Evolutionary conservation across 2,888 invertebrate species (phyloP).

Genomic region (Rhagium mordax): DNA sequence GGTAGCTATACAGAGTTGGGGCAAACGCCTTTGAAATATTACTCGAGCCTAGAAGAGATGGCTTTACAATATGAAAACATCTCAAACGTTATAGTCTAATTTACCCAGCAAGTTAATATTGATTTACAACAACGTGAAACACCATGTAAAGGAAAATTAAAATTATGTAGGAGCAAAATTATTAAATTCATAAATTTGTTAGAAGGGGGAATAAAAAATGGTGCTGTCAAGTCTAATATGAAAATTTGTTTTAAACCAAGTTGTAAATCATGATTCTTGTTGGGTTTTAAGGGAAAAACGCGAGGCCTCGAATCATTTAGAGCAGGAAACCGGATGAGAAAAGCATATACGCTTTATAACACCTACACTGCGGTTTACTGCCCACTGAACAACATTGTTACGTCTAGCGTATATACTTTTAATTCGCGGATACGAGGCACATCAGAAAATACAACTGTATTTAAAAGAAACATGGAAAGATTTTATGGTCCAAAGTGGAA

Average conservation of each 20-base stretch:
- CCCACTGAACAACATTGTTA: conserved; percentile 13
- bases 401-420: background rate
- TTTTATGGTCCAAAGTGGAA: no score
- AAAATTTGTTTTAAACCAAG: conserved; percentile 61
- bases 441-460: background rate
- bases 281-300: background rate
- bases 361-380: conserved; percentile 14
- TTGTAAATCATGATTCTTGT: conserved; percentile 60
- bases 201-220: conserved; percentile 55
- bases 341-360: conserved; percentile 4
- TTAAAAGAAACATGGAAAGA: no score
- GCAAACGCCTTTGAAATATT: no score
- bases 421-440: background rate
- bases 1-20: no score
- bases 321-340: background rate
- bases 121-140: conserved; percentile 14
- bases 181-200: conserved; percentile 48
- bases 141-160: conserved; percentile 38
- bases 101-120: background rate
- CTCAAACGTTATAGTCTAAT: background rate
- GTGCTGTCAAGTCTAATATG: conserved; percentile 58
- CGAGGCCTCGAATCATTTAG: conserved; percentile 5
- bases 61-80: background rate
- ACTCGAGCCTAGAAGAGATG: no score
- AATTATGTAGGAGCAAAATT: conserved; percentile 40